phyloP scores from a whole-genome alignment of 1,140 invertebrate species.

The Scylla paramamosain region DNA sequence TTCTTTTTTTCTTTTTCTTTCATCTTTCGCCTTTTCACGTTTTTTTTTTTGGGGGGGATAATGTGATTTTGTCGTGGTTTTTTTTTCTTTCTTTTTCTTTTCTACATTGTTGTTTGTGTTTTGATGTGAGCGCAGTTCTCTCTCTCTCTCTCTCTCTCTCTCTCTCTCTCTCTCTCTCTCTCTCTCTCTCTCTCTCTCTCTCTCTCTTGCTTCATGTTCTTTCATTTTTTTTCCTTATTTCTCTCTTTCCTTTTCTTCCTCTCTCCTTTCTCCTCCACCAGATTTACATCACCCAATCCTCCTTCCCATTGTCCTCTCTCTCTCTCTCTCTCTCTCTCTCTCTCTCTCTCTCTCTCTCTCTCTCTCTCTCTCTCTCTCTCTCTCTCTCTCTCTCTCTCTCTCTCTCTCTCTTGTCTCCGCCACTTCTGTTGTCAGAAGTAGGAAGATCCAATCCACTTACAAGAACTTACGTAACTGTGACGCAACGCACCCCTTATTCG shows the following conservation, averaged over 20 bases:
- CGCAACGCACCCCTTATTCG: background rate
- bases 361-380: slow-evolving; percentile 20
- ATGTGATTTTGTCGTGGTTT: too few relatives aligned
- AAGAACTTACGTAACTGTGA: background rate
- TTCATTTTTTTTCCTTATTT: background rate
- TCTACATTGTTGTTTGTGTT: too few relatives aligned
- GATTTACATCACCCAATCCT: too few relatives aligned
- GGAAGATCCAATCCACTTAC: background rate
- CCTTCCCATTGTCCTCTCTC: too few relatives aligned
- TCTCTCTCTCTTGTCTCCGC: slow-evolving; percentile 7
- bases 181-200: background rate
- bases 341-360: background rate
- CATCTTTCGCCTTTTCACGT: too few relatives aligned
- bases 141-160: too few relatives aligned
- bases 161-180: background rate
- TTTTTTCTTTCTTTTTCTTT: too few relatives aligned
- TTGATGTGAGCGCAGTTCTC: too few relatives aligned
- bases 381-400: slow-evolving; percentile 20
- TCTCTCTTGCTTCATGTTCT: background rate
- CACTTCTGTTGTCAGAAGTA: background rate
- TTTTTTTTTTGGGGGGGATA: too few relatives aligned
- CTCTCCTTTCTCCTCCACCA: background rate
- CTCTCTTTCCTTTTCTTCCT: background rate
- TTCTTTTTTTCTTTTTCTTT: too few relatives aligned
- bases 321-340: too few relatives aligned